These are phyloP conservation scores for Aix galericulata DNA, from an alignment of 2,113 vertebrate species.

Conservation along the genomic window DNA sequence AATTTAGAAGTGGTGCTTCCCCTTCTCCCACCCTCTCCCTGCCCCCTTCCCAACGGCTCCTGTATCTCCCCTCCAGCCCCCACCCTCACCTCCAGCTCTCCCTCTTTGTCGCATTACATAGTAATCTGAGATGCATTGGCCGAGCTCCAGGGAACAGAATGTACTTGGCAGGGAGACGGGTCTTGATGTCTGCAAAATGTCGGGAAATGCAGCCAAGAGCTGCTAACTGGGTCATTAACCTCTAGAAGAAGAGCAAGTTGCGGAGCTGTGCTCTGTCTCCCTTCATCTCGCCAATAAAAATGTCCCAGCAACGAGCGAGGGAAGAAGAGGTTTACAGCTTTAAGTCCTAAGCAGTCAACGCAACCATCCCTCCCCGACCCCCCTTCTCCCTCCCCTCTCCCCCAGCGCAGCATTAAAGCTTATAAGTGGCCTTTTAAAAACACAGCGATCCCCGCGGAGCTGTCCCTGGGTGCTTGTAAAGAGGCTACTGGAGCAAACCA, in stretches of 20 bases:
- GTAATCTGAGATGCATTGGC: slow-evolving; percentile 85
- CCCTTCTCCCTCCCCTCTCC: slow-evolving; percentile 17
- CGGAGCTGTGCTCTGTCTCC: slow-evolving; percentile 77
- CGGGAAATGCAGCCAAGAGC: slow-evolving; percentile 86
- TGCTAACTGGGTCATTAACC: slow-evolving; percentile 89
- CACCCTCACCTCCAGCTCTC: slow-evolving; percentile 78
- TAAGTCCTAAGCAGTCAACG: slow-evolving; percentile 76
- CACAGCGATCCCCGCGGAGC: slow-evolving; percentile 31
- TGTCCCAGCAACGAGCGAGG: slow-evolving; percentile 66
- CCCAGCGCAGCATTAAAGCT: background rate
- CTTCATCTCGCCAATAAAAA: slow-evolving; percentile 80
- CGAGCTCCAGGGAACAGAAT: slow-evolving; percentile 86
- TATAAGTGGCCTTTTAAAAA: slow-evolving; percentile 69
- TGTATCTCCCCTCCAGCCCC: slow-evolving; percentile 52
- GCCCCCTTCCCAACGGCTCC: slow-evolving; percentile 39
- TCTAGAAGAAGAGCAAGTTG: slow-evolving; percentile 81
- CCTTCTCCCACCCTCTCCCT: slow-evolving; percentile 18
- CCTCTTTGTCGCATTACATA: slow-evolving; percentile 84
- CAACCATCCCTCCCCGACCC: slow-evolving; percentile 31
- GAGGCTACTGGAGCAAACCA: slow-evolving; percentile 64
- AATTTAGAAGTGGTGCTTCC: slow-evolving; percentile 72
- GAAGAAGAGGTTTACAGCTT: slow-evolving; percentile 70
- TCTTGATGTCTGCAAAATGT: slow-evolving; percentile 87
- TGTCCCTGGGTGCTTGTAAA: slow-evolving; percentile 34
- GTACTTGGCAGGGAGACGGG: slow-evolving; percentile 84